A percentile compares a stretch with the other conserved stretches of the same genome.
Conservation (phyloP, 2,797 vertebrate species). For the Danionella dracula region DNA sequence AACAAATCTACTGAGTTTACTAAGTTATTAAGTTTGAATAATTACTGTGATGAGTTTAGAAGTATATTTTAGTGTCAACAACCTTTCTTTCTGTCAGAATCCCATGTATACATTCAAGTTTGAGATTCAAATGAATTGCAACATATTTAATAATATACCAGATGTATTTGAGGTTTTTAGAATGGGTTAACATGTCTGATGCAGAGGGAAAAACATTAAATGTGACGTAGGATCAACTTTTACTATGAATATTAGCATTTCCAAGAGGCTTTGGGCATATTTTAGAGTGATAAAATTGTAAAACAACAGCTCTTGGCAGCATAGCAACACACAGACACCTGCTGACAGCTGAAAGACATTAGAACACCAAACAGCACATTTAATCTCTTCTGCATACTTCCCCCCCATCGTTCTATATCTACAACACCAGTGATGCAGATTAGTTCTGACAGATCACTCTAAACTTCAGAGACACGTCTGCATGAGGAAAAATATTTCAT, state of each 20-base stretch:
- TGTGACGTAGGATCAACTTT: too few relatives aligned
- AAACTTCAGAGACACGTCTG: constrained; percentile 53
- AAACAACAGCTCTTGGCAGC: neutral
- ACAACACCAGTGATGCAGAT: constrained; percentile 46
- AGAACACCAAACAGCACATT: constrained; percentile 13
- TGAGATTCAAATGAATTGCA: constrained; percentile 49
- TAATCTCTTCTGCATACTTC: constrained; percentile 15
- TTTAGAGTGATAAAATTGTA: neutral
- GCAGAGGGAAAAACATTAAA: too few relatives aligned
- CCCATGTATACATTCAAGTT: constrained; percentile 57
- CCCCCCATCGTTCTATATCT: constrained; percentile 2
- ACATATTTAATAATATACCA: constrained; percentile 34
- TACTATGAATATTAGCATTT: too few relatives aligned
- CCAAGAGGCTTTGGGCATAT: too few relatives aligned
- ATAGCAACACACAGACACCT: constrained; percentile 14
- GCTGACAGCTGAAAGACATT: constrained; percentile 8
- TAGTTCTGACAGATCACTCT: constrained; percentile 50
- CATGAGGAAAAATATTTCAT: constrained; percentile 49
- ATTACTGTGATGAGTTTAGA: constrained; percentile 28
- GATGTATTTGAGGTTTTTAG: too few relatives aligned
- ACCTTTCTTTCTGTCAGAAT: constrained; percentile 15
- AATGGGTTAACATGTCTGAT: constrained; percentile 52
- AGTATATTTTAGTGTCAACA: neutral
- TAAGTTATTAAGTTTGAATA: constrained; percentile 9
- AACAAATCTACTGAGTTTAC: constrained; percentile 38